phyloP scores from a whole-genome alignment of 1,140 invertebrate genomes.

The Bombus consobrinus region DNA sequence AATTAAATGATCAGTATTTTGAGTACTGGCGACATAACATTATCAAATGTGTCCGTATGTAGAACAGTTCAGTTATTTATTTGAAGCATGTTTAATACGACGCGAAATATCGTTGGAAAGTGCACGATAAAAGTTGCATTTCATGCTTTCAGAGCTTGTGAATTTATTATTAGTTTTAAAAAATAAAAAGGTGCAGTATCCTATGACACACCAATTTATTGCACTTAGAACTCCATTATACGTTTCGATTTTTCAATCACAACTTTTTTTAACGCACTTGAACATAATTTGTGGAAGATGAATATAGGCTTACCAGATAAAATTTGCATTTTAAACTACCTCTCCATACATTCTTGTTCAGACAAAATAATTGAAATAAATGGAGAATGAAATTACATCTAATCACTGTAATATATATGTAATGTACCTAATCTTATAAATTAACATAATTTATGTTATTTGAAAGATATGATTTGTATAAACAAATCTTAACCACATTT shows the following conservation, averaged over 20 bases:
- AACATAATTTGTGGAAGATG: background rate
- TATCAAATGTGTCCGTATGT: background rate
- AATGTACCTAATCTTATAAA: background rate
- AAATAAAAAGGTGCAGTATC: background rate
- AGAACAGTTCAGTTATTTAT: background rate
- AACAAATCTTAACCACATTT: background rate
- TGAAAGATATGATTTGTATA: background rate
- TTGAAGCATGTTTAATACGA: background rate
- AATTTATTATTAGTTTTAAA: constrained; percentile 16
- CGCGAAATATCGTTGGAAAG: constrained; percentile 1
- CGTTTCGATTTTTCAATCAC: background rate
- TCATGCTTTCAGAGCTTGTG: constrained; percentile 3
- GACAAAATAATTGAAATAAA: background rate
- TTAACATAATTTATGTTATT: background rate
- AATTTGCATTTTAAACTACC: background rate
- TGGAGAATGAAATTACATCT: background rate
- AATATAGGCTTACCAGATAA: background rate
- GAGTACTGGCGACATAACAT: background rate
- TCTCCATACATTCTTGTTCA: background rate
- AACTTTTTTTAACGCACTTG: background rate
- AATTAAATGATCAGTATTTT: background rate
- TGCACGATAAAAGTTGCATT: constrained; percentile 12
- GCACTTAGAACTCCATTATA: background rate
- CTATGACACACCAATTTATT: background rate
- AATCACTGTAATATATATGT: background rate